phyloP scores from a whole-genome alignment of 92 coral and sea anemone species.

The Zoanthus sansibaricus region DNA sequence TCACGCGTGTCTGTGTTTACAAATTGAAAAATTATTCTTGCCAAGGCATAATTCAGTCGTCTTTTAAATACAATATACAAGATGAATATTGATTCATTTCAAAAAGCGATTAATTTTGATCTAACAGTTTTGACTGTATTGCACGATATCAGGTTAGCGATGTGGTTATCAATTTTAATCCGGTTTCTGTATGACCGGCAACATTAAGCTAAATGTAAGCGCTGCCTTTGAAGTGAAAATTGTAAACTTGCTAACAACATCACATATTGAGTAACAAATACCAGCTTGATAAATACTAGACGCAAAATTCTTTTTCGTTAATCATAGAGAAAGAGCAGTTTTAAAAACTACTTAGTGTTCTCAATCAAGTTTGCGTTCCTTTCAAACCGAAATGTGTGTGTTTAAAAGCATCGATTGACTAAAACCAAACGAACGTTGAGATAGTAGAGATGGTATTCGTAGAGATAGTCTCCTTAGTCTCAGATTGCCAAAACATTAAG shows the following conservation, averaged over 20 bases:
- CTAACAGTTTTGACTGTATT: constrained; percentile 14
- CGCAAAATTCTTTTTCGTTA: neutral
- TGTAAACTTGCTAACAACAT: neutral
- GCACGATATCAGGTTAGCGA: neutral
- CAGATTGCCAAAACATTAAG: constrained; percentile 13
- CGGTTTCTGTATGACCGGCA: neutral
- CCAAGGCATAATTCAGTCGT: neutral
- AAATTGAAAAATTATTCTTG: constrained; percentile 17
- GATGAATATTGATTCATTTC: constrained; percentile 11
- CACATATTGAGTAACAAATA: neutral
- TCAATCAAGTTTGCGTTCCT: neutral
- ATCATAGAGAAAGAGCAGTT: neutral
- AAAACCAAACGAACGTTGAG: neutral
- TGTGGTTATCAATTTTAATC: neutral
- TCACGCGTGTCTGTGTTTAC: constrained; percentile 40
- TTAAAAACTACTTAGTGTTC: neutral
- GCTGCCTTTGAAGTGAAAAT: neutral
- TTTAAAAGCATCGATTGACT: constrained; percentile 3
- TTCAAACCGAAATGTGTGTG: neutral
- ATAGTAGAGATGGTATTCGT: neutral
- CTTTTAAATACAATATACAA: neutral
- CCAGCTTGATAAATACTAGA: neutral
- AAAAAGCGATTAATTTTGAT: constrained; percentile 19
- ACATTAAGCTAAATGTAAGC: neutral
- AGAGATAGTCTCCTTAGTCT: neutral